phyloP scores from a whole-genome alignment of 2,113 vertebrate species.

The Tenrec ecaudatus region DNA sequence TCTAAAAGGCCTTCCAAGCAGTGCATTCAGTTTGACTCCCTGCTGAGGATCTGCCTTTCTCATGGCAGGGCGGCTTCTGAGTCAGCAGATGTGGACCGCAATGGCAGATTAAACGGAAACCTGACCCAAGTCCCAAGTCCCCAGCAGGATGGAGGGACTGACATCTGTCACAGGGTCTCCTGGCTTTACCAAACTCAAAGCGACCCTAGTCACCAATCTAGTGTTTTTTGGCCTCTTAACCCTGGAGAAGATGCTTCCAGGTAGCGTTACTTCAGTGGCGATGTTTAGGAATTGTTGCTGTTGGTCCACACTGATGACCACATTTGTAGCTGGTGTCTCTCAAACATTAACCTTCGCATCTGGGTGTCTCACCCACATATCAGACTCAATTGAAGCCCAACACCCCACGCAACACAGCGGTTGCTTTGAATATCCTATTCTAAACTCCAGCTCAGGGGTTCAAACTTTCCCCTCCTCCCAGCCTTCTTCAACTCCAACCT shows the following conservation, averaged over 20 bases:
- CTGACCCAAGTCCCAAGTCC: neutral
- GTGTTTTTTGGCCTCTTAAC: neutral
- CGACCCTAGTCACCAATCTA: neutral
- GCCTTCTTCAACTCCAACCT: too few species aligned
- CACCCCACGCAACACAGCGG: neutral
- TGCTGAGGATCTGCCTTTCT: too few species aligned
- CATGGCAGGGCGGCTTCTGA: too few species aligned
- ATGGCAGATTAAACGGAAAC: too few species aligned
- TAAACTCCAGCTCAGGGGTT: accelerated
- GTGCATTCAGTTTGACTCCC: too few species aligned
- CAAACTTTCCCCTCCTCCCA: neutral
- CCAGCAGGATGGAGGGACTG: neutral
- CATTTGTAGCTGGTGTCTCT: neutral
- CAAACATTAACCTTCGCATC: neutral
- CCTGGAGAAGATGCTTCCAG: neutral
- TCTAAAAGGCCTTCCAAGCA: too few species aligned
- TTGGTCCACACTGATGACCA: neutral
- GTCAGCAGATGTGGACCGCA: too few species aligned
- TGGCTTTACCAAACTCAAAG: too few species aligned
- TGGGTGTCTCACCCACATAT: neutral
- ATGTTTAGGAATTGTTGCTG: neutral
- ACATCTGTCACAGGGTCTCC: neutral
- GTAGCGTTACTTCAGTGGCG: too few species aligned
- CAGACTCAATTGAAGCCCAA: neutral
- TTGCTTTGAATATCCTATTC: neutral